These are phyloP conservation scores for Onchidella celtica DNA, from an alignment of 2,888 invertebrate genomes.

Conservation along the genomic window DNA sequence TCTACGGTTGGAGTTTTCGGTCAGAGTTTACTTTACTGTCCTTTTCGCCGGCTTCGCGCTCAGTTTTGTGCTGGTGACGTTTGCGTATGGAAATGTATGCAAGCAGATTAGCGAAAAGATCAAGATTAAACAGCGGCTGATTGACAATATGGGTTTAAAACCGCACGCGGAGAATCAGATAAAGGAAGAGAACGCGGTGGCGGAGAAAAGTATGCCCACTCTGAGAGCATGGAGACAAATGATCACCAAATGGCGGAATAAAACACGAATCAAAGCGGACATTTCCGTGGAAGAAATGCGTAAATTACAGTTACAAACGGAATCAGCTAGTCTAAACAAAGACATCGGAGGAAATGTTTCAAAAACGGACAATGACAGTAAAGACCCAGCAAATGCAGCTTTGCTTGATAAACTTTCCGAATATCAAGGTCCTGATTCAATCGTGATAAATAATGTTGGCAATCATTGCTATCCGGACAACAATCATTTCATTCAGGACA, in stretches of 20 bases:
- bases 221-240: background rate
- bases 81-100: slow-evolving; percentile 55
- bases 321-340: too few relatives aligned
- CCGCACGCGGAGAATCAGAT: background rate
- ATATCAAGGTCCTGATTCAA: too few relatives aligned
- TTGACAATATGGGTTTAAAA: slow-evolving; percentile 3
- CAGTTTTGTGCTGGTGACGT: slow-evolving; percentile 59
- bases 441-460: too few relatives aligned
- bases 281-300: background rate
- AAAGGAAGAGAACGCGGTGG: background rate
- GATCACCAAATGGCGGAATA: background rate
- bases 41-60: slow-evolving; percentile 4
- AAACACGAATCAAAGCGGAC: background rate
- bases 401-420: too few relatives aligned
- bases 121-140: slow-evolving; percentile 18
- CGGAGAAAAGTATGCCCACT: too few relatives aligned
- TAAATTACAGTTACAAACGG: background rate
- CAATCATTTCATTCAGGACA: background rate
- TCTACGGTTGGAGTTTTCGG: background rate
- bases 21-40: background rate
- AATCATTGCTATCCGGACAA: too few relatives aligned
- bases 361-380: too few relatives aligned
- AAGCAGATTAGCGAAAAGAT: slow-evolving; percentile 20
- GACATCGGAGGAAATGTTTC: too few relatives aligned
- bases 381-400: too few relatives aligned